These are phyloP conservation scores for Uropetala carovei DNA, from an alignment of 2,888 invertebrate genomes.

Conservation along the genomic window DNA sequence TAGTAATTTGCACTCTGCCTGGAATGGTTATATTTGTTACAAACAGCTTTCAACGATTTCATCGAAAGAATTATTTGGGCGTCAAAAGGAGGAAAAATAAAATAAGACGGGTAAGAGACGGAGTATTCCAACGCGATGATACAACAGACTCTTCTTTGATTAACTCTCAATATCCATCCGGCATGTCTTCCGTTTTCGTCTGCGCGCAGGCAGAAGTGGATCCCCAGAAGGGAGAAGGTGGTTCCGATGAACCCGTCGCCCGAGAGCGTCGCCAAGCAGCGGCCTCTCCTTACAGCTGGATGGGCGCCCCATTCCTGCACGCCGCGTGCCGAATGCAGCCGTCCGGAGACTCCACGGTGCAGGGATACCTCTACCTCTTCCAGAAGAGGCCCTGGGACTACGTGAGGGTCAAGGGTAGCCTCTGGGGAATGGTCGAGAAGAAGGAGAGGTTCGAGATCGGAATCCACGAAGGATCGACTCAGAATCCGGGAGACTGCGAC, in stretches of 20 bases:
- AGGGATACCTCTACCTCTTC: conserved; percentile 31
- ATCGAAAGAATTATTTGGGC: too few species aligned
- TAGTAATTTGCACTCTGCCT: too few species aligned
- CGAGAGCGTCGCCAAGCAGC: conserved; percentile 33
- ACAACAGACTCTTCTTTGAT: too few species aligned
- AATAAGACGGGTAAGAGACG: too few species aligned
- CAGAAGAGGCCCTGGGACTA: conserved; percentile 21
- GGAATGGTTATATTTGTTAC: too few species aligned
- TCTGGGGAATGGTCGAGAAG: conserved; percentile 43
- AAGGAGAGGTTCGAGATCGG: conserved; percentile 51
- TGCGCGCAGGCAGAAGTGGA: neutral
- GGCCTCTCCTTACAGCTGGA: neutral
- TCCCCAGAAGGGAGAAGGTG: neutral
- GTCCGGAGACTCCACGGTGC: neutral
- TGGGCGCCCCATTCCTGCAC: neutral
- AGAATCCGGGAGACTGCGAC: neutral
- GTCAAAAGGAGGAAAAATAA: too few species aligned
- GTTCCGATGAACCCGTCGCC: neutral
- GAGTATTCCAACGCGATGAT: too few species aligned
- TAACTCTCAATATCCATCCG: too few species aligned
- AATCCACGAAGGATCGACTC: neutral
- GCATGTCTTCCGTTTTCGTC: neutral
- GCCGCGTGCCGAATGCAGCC: conserved; percentile 40
- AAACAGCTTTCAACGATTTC: too few species aligned
- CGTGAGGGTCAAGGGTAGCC: conserved; percentile 51